phyloP scores from a whole-genome alignment of 2,888 invertebrate species.

The Acanthosepion pharaonis region DNA sequence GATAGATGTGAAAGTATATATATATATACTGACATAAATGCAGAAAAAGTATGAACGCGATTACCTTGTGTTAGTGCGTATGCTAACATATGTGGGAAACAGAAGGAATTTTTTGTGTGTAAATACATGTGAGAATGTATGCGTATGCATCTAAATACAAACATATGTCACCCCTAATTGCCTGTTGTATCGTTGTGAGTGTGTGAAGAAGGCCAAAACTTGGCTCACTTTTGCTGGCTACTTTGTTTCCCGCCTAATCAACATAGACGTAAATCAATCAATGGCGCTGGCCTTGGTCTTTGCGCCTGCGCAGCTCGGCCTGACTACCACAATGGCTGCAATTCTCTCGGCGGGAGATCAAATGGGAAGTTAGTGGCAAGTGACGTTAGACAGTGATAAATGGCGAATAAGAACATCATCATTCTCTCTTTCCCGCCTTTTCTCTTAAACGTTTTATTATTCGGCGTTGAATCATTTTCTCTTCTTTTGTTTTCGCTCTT shows the following conservation, averaged over 20 bases:
- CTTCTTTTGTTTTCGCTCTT: no score
- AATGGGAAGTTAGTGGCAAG: slow-evolving; percentile 33
- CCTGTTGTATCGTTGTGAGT: not conserved
- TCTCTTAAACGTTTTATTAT: not conserved
- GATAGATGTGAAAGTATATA: no score
- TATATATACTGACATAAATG: no score
- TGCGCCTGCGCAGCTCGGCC: not conserved
- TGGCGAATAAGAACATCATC: slow-evolving; percentile 33
- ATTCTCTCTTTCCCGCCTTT: not conserved
- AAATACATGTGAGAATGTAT: no score
- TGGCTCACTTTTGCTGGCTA: not conserved
- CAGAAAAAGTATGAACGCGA: no score
- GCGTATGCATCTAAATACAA: no score
- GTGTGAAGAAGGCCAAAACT: not conserved
- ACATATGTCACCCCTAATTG: no score
- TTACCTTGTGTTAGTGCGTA: no score
- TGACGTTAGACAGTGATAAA: slow-evolving; percentile 33
- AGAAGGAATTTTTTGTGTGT: no score
- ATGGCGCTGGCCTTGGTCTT: not conserved
- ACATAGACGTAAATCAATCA: slow-evolving; percentile 33
- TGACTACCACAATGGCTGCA: slow-evolving; percentile 18
- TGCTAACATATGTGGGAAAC: no score
- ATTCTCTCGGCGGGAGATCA: slow-evolving; percentile 33
- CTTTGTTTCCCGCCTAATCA: not conserved
- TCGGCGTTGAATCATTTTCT: not conserved